phyloP scores from a whole-genome alignment of 2,797 vertebrate species.

The Argentina silus region DNA sequence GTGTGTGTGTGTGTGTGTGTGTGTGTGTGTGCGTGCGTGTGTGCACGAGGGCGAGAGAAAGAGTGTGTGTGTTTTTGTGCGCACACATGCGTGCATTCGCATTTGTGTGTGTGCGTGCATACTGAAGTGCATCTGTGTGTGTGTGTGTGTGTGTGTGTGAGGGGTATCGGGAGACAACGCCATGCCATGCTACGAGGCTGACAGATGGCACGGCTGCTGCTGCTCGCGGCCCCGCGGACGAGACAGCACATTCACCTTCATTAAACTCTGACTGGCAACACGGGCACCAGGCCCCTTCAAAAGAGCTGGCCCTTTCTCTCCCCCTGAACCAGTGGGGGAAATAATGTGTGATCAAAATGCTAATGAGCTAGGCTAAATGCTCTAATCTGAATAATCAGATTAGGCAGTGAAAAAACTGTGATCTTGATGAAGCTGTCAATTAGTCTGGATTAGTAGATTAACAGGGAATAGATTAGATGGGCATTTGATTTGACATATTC shows the following conservation, averaged over 20 bases:
- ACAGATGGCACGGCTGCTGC: conserved; percentile 88
- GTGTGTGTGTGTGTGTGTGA: too few relatives aligned
- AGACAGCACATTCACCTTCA: conserved; percentile 89
- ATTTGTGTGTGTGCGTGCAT: too few relatives aligned
- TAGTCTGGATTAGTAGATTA: neutral
- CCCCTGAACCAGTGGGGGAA: neutral
- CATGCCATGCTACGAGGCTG: conserved; percentile 85
- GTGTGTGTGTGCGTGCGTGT: too few relatives aligned
- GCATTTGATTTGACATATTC: neutral
- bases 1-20: too few relatives aligned
- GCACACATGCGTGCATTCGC: too few relatives aligned
- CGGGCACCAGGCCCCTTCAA: neutral
- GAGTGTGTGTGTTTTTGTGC: too few relatives aligned
- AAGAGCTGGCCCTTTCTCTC: neutral
- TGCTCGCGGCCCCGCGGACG: conserved; percentile 86
- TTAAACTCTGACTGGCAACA: conserved; percentile 84
- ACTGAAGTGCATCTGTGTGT: too few relatives aligned
- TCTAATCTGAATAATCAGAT: neutral
- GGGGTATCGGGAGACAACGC: conserved; percentile 82
- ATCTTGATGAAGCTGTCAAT: neutral
- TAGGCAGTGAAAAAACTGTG: neutral
- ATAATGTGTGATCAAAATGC: neutral
- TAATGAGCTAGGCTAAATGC: neutral
- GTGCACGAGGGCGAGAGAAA: too few relatives aligned
- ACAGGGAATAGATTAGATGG: neutral